Evolutionary conservation across 2,797 vertebrate species (phyloP), one percentile per base, ranked within the genome.

Genomic region (Anguilla pacifica): DNA sequence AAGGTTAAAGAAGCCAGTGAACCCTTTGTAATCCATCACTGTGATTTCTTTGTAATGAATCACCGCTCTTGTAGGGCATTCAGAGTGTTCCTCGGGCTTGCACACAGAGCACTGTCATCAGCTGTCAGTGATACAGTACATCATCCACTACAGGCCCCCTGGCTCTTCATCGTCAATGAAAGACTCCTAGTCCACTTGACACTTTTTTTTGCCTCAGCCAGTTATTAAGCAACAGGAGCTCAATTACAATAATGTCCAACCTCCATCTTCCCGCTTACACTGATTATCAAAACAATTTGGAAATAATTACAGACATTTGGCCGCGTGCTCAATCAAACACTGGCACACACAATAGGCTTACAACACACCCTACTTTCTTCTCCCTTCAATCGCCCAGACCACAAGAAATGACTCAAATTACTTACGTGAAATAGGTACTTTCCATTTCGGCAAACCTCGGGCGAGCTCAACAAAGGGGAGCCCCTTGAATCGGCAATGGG

Each of bases 391-490:
- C 93, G 91, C 72, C 89, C 89, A 94, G 94, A 89, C 94, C 93
- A 94, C 94, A 95, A 86, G 46, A 94, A 95, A 89, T 89, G 91
- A 91, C 93, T 94, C 92, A 90, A 93, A 91, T 96, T 95, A 96
- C 95, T 94, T 95, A 93, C 90, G 17, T 94, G 94, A 93, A 95
- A 86, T 39, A 95, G 95, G 97, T 97, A 95, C 95, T 97, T 97
- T 97, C 97, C 96, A 95, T 95, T 94, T 94, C 67, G 64, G n/a
- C 13, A 4, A 77, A 72, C 85, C 70, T 35, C n/a, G 11, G 85
- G 85, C 49, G 9, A 28, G 28, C 31, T 86, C 49, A 35, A 79
- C 49, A 72, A 86, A 72, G 51, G 72, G 70, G 85, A 46, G 35
- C 70, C 61, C 49, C 43, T 67, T 35, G 46, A 86, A 55, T 77